Evolutionary conservation across 2,797 vertebrate genomes (phyloP).

Genomic region (Poeciliopsis paucimaculata): DNA sequence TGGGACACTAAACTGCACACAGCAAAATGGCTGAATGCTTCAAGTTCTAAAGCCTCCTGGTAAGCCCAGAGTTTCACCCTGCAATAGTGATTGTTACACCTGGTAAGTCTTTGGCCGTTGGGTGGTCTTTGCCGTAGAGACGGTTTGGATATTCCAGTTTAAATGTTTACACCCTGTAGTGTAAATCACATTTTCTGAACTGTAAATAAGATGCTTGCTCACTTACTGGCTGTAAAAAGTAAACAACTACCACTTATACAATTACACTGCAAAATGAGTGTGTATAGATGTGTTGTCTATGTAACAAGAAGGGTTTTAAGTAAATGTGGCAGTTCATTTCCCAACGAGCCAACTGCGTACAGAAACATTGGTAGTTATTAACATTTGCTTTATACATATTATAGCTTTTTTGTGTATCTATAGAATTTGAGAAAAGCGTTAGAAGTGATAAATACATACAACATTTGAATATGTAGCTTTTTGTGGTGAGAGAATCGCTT

Average conservation of each 20-base stretch:
- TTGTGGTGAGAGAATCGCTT: not conserved
- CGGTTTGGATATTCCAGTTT: constrained; percentile 11
- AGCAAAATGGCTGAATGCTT: constrained; percentile 40
- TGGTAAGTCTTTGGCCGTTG: constrained; percentile 3
- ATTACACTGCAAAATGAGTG: constrained; percentile 2
- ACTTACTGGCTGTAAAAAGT: constrained; percentile 2
- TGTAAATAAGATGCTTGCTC: not conserved
- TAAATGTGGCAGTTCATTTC: not conserved
- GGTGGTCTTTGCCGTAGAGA: constrained; percentile 8
- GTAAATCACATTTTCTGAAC: constrained; percentile 8
- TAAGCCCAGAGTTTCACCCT: not conserved
- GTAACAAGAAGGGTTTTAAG: constrained; percentile 2
- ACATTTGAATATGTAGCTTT: not conserved
- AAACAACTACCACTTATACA: constrained; percentile 17
- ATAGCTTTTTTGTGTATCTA: not conserved
- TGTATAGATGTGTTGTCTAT: constrained; percentile 1
- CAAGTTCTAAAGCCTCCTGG: constrained; percentile 14
- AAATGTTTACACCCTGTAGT: constrained; percentile 14
- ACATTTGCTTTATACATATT: not conserved
- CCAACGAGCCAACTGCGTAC: not conserved
- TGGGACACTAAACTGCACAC: constrained; percentile 55
- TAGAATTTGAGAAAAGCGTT: not conserved
- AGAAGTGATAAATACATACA: not conserved
- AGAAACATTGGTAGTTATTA: not conserved
- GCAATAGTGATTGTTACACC: constrained; percentile 4